Conservation (phyloP, 1,140 invertebrate species). For the Lepidurus packardi region DNA sequence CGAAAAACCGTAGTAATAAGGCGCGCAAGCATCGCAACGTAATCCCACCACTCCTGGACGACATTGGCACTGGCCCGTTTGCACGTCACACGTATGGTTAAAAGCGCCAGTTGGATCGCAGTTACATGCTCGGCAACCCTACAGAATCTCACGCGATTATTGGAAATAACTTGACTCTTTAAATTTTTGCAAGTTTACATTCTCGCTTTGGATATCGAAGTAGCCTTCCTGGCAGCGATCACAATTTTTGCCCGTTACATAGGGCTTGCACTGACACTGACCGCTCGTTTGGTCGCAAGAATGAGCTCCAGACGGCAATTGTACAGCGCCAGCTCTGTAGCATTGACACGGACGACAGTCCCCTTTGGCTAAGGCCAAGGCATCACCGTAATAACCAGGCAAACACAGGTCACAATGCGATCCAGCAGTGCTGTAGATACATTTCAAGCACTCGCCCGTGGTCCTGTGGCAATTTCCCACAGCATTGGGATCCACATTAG, state of each 20-base stretch:
- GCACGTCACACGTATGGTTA: conserved; percentile 72
- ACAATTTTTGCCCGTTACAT: conserved; percentile 82
- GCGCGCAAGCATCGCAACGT: conserved; percentile 75
- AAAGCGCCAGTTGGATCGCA: conserved; percentile 79
- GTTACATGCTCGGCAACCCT: conserved; percentile 76
- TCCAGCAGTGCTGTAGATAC: conserved; percentile 93
- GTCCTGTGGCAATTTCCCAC: conserved; percentile 89
- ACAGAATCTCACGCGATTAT: conserved; percentile 35
- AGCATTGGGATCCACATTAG: conserved; percentile 90
- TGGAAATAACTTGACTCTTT: conserved; percentile 1
- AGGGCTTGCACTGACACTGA: conserved; percentile 67
- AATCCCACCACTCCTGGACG: conserved; percentile 74
- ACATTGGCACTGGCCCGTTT: conserved; percentile 80
- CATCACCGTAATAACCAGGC: conserved; percentile 78
- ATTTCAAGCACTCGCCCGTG: conserved; percentile 92
- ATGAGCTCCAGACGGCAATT: conserved; percentile 58
- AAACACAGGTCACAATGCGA: conserved; percentile 76
- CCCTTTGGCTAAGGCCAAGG: conserved; percentile 76
- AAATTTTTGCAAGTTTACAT: conserved; percentile 45
- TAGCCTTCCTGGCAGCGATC: conserved; percentile 80
- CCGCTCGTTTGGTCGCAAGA: conserved; percentile 75
- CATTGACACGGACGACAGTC: conserved; percentile 86
- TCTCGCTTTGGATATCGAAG: conserved; percentile 71
- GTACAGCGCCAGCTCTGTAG: conserved; percentile 69
- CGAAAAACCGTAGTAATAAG: conserved; percentile 85